Percentiles rank a stretch among this genome's conserved stretches.
Evolutionary conservation across 2,888 invertebrate genomes (phyloP).

Genomic region (Drosophila bunnanda): DNA sequence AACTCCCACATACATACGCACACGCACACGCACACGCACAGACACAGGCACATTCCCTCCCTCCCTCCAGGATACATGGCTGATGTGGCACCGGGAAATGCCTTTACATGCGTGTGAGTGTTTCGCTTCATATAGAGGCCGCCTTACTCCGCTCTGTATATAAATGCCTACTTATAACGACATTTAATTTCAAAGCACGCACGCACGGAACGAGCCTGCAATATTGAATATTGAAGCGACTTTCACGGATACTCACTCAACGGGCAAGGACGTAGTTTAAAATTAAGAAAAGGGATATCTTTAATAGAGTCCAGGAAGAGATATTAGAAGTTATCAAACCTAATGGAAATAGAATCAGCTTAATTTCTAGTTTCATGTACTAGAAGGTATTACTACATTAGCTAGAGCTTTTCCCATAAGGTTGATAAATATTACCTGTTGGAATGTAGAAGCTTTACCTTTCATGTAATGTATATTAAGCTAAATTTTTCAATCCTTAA

Average conservation of each 20-base stretch:
- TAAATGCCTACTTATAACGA: slow-evolving; percentile 77
- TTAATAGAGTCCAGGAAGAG: neutral
- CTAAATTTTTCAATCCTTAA: neutral
- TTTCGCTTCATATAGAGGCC: slow-evolving; percentile 35
- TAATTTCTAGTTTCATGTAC: neutral
- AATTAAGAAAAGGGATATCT: neutral
- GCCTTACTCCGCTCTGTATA: slow-evolving; percentile 66
- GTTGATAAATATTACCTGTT: neutral
- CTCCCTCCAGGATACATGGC: neutral
- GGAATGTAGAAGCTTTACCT: too few relatives aligned
- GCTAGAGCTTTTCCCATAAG: neutral
- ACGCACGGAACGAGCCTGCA: slow-evolving; percentile 58
- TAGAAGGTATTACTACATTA: too few relatives aligned
- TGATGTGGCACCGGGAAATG: slow-evolving; percentile 15
- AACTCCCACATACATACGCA: slow-evolving; percentile 33
- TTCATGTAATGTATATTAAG: too few relatives aligned
- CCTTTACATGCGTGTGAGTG: slow-evolving; percentile 18
- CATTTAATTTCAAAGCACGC: slow-evolving; percentile 77
- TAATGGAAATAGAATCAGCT: fast-evolving
- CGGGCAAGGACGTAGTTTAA: slow-evolving; percentile 10
- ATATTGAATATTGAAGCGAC: slow-evolving; percentile 71
- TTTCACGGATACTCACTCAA: slow-evolving; percentile 26
- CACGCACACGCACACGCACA: slow-evolving; percentile 7
- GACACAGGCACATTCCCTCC: too few relatives aligned
- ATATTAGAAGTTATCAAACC: neutral